A percentile compares a stretch with the other conserved stretches of the same genome.
phyloP scores from a whole-genome alignment of 1,140 invertebrate species.

The Aporrectodea caliginosa region DNA sequence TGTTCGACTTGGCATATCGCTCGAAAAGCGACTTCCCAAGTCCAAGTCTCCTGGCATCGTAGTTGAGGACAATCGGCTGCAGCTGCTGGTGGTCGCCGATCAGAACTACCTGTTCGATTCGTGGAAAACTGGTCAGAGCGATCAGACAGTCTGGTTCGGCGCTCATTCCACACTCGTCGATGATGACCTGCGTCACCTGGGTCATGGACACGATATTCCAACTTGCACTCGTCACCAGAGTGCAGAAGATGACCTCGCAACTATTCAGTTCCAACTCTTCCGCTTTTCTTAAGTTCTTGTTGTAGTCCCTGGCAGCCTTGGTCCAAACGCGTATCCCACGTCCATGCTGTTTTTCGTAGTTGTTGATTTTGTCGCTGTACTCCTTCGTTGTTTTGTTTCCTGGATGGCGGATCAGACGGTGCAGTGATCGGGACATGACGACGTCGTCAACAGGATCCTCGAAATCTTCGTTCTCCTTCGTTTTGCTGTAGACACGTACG shows the following conservation, averaged over 20 bases:
- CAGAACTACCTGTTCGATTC: constrained; percentile 36
- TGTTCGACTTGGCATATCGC: constrained; percentile 37
- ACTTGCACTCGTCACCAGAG: background rate
- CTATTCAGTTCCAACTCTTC: background rate
- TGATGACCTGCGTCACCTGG: constrained; percentile 43
- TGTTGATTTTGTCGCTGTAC: no score
- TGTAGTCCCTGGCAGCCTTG: background rate
- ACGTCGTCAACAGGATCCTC: no score
- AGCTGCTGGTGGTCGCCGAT: constrained; percentile 48
- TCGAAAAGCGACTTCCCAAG: constrained; percentile 46
- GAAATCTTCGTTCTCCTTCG: no score
- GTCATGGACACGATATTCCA: constrained; percentile 1
- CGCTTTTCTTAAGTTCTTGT: background rate
- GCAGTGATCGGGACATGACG: no score
- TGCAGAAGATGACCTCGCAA: constrained; percentile 10
- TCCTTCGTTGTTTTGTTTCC: no score
- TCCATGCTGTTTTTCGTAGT: no score
- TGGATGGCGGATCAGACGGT: no score
- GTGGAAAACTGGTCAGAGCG: constrained; percentile 38
- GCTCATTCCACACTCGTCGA: constrained; percentile 50
- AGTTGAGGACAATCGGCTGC: constrained; percentile 40
- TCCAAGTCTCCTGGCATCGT: constrained; percentile 39
- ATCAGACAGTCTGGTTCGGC: constrained; percentile 46
- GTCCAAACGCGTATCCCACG: no score
- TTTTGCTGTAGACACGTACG: no score